Conservation (phyloP, 2,113 vertebrate species). For the Leptobrachium ailaonicum region DNA sequence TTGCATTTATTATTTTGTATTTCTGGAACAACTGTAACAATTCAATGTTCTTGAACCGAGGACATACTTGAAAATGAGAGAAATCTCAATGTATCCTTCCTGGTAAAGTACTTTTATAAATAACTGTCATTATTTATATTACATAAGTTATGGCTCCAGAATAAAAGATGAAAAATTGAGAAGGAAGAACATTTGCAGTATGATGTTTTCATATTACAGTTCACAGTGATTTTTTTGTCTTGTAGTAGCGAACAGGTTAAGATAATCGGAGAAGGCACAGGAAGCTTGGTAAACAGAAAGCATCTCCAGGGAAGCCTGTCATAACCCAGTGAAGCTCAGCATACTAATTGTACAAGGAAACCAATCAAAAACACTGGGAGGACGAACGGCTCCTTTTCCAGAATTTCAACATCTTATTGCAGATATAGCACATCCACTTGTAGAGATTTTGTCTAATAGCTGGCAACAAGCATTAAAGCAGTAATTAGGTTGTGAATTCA, state of each 20-base stretch:
- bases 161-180: neutral
- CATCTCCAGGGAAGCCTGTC: constrained; percentile 44
- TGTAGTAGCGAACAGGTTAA: constrained; percentile 25
- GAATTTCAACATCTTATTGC: constrained; percentile 8
- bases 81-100: too few relatives aligned
- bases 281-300: constrained; percentile 40
- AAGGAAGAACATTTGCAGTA: neutral
- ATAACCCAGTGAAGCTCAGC: constrained; percentile 45
- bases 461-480: neutral
- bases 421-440: constrained; percentile 22
- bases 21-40: too few relatives aligned
- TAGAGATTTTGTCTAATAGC: constrained; percentile 10
- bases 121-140: too few relatives aligned
- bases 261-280: constrained; percentile 38
- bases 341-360: constrained; percentile 41
- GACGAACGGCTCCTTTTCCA: constrained; percentile 21
- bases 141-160: too few relatives aligned
- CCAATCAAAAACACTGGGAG: constrained; percentile 18
- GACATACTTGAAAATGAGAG: too few relatives aligned
- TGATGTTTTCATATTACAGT: constrained; percentile 24
- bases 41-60: too few relatives aligned
- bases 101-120: too few relatives aligned
- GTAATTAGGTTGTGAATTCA: neutral
- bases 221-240: constrained; percentile 8
- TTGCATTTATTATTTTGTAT: too few relatives aligned